phyloP scores from a whole-genome alignment of 2,888 invertebrate genomes.

The Dynastes grantii region DNA sequence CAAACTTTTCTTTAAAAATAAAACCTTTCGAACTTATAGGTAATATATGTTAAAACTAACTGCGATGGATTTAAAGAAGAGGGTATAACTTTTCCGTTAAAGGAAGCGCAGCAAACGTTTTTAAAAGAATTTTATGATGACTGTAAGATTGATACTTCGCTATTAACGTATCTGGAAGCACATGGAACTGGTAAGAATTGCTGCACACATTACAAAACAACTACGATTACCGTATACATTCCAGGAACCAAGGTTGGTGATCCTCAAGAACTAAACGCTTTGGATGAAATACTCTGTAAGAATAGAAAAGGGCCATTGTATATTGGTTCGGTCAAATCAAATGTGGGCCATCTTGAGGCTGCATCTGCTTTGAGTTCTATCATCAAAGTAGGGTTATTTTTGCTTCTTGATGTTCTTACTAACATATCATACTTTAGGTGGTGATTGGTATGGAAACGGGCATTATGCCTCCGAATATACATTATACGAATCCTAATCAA shows the following conservation, averaged over 20 bases:
- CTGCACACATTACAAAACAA: no score
- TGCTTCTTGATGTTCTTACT: not conserved
- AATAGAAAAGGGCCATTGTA: conserved; percentile 82
- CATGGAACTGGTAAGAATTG: no score
- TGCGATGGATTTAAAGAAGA: no score
- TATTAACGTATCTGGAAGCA: no score
- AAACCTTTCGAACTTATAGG: no score
- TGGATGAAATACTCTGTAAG: conserved; percentile 85
- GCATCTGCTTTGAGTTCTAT: conserved; percentile 87
- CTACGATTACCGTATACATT: not conserved
- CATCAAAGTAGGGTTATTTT: conserved; percentile 76
- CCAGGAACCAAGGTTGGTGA: conserved; percentile 86
- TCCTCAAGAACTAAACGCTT: conserved; percentile 90
- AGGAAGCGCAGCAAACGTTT: no score
- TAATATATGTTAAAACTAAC: no score
- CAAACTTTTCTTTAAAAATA: no score
- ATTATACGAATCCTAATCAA: conserved; percentile 73
- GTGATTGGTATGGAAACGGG: conserved; percentile 82
- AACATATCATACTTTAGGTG: conserved; percentile 64
- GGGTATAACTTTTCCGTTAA: no score
- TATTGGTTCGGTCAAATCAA: conserved; percentile 95
- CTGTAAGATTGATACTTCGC: no score
- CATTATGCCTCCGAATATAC: conserved; percentile 88
- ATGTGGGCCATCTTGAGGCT: conserved; percentile 94
- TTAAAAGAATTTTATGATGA: no score